Conservation (phyloP, 2,888 invertebrate species). For the Drosophila paracracens region DNA sequence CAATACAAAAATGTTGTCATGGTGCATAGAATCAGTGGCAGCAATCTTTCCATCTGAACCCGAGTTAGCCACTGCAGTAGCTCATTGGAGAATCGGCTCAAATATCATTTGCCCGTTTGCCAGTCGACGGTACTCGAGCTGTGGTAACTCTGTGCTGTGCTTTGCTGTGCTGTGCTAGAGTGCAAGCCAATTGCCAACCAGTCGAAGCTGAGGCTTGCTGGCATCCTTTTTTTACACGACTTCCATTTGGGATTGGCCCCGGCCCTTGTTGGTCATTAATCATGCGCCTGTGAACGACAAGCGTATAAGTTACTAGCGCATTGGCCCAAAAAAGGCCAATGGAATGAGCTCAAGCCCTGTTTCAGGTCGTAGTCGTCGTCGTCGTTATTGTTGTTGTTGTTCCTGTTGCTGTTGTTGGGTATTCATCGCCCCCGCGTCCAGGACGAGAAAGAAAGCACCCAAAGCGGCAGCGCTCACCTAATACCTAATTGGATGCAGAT, state of each 20-base stretch:
- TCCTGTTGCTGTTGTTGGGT: background rate
- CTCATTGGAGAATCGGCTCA: conserved; percentile 71
- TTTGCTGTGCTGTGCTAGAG: conserved; percentile 28
- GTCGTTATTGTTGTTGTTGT: conserved; percentile 2
- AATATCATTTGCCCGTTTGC: conserved; percentile 55
- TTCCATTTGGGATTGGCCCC: conserved; percentile 68
- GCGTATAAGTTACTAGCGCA: conserved; percentile 79
- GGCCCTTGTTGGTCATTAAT: conserved; percentile 84
- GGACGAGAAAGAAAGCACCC: conserved; percentile 51
- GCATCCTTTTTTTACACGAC: conserved; percentile 59
- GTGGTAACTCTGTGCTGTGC: conserved; percentile 16
- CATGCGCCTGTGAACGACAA: conserved; percentile 81
- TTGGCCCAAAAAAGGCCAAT: conserved; percentile 79
- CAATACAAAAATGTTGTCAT: conserved; percentile 28
- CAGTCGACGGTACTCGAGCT: conserved; percentile 22
- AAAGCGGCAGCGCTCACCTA: conserved; percentile 49
- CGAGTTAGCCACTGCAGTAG: conserved; percentile 65
- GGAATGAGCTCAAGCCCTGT: conserved; percentile 57
- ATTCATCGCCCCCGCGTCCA: conserved; percentile 9
- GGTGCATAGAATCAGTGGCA: conserved; percentile 29
- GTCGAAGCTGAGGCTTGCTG: conserved; percentile 33
- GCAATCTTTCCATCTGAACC: conserved; percentile 46
- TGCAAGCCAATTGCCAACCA: conserved; percentile 60
- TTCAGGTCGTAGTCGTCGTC: conserved; percentile 36
- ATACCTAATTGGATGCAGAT: conserved; percentile 81